Base-by-base conservation (phyloP, 2,113 vertebrate species). In the Alethe castanea region DNA sequence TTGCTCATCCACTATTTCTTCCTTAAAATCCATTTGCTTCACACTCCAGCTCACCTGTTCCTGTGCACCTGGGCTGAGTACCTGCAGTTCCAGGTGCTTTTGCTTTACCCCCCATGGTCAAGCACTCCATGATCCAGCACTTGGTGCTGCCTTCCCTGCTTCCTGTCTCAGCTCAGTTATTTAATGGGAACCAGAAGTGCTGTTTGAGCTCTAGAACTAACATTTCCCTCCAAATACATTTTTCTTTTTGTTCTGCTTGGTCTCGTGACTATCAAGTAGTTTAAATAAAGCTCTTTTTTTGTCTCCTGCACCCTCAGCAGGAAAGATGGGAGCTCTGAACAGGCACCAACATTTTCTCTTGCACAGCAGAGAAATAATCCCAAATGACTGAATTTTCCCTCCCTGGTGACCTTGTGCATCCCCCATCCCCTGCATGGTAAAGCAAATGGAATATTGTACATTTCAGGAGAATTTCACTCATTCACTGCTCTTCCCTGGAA, bases 221-320 rank as follows among this genome's bases (percentile, higher is more conserved):
- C 20, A 5, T 86, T 84, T 79, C 52, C 61, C 45, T 91, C 73
- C 14, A 76, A 86, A 62, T 23, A 7, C 9, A n/a, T 60, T 84
- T 86, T 71, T 33, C 48, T 57, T 54, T 89, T 69, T 78, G 61
- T 94, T 94, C 88, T n/a, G 35, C 84, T 74, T 42, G 86, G 44
- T 79, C 71, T 86, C 17, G 14, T 5, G 1, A 38, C 82, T 84
- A 4, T 45, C 36, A 19, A 28, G 56, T 38, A 56, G 64, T 81
- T 74, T 64, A 77, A 78, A 50, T 61, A 61, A 73, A 78, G 52
- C 15, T 71, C 81, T 83, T 45, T 86, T 86, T 83, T 45, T 78
- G 60, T n/a, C 77, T 66, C n/a, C 42, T 57, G 48, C 44, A 57
- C 35, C 71, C 65, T 82, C 35, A 62, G 62, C 57, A 42, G 19